Conservation (phyloP, 2,797 vertebrate genomes). For the Ctenochaetus hawaiiensis region DNA sequence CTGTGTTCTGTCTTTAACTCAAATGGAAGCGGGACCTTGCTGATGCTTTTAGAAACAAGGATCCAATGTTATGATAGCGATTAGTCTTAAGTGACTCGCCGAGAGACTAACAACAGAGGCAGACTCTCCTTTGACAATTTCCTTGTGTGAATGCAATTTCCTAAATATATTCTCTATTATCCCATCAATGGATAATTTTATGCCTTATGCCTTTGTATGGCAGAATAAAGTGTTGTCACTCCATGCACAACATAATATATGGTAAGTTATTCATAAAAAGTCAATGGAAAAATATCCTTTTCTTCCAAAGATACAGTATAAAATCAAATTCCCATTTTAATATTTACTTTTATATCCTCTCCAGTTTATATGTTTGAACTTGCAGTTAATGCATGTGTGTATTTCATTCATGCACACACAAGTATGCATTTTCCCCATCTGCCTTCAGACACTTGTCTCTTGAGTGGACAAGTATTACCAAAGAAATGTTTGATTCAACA, state of each 20-base stretch:
- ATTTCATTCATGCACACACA: neutral
- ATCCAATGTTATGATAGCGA: slow-evolving; percentile 28
- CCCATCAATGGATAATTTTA: slow-evolving; percentile 7
- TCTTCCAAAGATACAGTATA: slow-evolving; percentile 31
- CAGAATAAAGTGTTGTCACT: slow-evolving; percentile 38
- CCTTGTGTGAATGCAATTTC: slow-evolving; percentile 38
- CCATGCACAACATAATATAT: slow-evolving; percentile 18
- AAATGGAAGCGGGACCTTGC: slow-evolving; percentile 20
- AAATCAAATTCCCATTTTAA: slow-evolving; percentile 36
- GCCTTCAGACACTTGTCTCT: slow-evolving; percentile 15
- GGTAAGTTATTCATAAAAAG: slow-evolving; percentile 47
- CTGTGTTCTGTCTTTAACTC: slow-evolving; percentile 11
- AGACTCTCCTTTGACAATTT: slow-evolving; percentile 25
- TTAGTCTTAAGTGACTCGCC: slow-evolving; percentile 43
- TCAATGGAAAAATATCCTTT: slow-evolving; percentile 19
- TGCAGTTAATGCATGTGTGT: slow-evolving; percentile 6
- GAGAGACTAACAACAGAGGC: slow-evolving; percentile 27
- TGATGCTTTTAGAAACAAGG: slow-evolving; percentile 3
- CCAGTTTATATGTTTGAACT: neutral
- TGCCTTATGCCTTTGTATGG: slow-evolving; percentile 24
- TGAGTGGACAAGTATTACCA: slow-evolving; percentile 10
- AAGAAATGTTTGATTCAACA: slow-evolving; percentile 22
- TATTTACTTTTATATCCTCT: neutral
- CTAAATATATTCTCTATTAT: slow-evolving; percentile 53
- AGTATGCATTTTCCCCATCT: slow-evolving; percentile 12